These are phyloP conservation scores for Heterotilapia buettikoferi DNA, from an alignment of 2,113 vertebrate genomes.

Conservation along the genomic window DNA sequence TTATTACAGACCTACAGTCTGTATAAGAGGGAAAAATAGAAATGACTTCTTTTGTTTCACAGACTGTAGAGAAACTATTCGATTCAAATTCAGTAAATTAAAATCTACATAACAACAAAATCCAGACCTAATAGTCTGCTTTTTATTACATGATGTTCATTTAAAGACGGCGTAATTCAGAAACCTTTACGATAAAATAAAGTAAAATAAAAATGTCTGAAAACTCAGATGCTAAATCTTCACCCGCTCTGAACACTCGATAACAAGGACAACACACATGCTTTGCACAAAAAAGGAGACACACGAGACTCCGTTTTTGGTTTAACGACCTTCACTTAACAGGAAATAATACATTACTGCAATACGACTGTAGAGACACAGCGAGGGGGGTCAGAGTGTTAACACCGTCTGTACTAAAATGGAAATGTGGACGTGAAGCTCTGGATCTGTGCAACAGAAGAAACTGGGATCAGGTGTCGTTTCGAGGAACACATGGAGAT, in stretches of 20 bases:
- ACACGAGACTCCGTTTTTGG: background rate
- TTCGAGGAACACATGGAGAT: background rate
- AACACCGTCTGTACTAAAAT: background rate
- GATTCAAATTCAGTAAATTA: background rate
- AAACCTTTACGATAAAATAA: background rate
- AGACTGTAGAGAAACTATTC: background rate
- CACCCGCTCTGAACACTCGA: background rate
- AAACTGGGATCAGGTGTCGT: background rate
- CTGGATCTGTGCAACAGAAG: background rate
- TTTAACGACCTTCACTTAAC: constrained; percentile 10
- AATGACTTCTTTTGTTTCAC: background rate
- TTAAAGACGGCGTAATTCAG: background rate
- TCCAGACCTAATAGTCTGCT: background rate
- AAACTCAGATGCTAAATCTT: background rate
- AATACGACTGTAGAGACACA: background rate
- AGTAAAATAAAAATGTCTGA: background rate
- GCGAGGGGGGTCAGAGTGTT: no score
- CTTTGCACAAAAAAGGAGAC: constrained; percentile 38
- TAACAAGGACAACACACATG: background rate
- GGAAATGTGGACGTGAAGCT: background rate
- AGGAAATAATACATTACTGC: background rate
- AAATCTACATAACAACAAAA: background rate
- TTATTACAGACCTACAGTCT: background rate
- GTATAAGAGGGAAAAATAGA: background rate
- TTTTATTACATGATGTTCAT: background rate